Percentiles rank a stretch among this genome's conserved stretches.
phyloP scores from a whole-genome alignment of 2,113 vertebrate species.

The Paraplagusia blochii region DNA sequence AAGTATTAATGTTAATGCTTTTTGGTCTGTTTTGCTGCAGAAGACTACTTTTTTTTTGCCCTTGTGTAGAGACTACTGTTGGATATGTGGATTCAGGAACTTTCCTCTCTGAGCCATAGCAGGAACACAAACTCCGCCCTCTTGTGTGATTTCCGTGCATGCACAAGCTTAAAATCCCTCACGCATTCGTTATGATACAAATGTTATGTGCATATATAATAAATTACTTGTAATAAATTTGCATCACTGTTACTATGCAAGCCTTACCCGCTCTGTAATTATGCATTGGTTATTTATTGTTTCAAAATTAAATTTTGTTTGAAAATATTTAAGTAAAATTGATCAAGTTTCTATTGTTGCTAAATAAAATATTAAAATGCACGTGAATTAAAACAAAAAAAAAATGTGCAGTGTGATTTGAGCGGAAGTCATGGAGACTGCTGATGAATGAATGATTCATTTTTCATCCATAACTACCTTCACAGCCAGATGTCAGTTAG shows the following conservation, averaged over 20 bases:
- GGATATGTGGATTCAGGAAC: slow-evolving; percentile 25
- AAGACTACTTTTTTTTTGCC: slow-evolving; percentile 15
- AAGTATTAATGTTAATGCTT: neutral
- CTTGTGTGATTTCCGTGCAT: slow-evolving; percentile 27
- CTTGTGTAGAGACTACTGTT: slow-evolving; percentile 22
- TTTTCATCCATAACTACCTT: no score
- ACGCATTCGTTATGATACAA: slow-evolving; percentile 22
- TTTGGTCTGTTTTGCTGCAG: neutral
- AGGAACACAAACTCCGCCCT: slow-evolving; percentile 25
- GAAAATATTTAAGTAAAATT: slow-evolving; percentile 31
- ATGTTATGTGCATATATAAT: slow-evolving; percentile 30
- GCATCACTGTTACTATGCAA: slow-evolving; percentile 63
- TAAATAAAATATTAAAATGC: slow-evolving; percentile 75
- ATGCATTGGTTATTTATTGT: slow-evolving; percentile 36
- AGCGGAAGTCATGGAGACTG: no score
- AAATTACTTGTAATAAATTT: slow-evolving; percentile 44
- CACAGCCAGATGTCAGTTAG: no score
- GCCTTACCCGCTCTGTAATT: slow-evolving; percentile 44
- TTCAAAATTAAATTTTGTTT: slow-evolving; percentile 14
- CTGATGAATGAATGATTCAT: no score
- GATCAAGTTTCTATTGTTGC: slow-evolving; percentile 70
- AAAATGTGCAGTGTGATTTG: no score
- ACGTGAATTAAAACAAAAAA: slow-evolving; percentile 34
- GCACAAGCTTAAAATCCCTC: slow-evolving; percentile 23
- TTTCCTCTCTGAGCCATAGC: slow-evolving; percentile 15